A percentile compares a stretch with the other conserved stretches of the same genome.
phyloP scores from a whole-genome alignment of 2,113 vertebrate species.

The Paracanthobrama guichenoti region DNA sequence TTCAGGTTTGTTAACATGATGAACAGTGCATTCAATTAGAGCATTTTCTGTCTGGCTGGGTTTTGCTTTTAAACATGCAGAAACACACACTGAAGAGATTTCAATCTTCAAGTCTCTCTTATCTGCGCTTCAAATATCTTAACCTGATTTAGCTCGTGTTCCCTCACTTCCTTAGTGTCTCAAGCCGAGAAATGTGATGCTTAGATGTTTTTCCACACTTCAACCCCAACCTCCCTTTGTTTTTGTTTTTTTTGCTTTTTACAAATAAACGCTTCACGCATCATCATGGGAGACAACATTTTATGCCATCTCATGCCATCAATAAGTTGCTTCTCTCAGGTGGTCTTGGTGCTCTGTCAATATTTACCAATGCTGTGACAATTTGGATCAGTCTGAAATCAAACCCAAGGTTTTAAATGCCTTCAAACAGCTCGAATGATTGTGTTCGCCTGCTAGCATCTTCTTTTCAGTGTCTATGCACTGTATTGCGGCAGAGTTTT shows the following conservation, averaged over 20 bases:
- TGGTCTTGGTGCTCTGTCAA: slow-evolving; percentile 19
- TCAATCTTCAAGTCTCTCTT: slow-evolving; percentile 24
- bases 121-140: slow-evolving; percentile 30
- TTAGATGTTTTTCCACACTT: slow-evolving; percentile 26
- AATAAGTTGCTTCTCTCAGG: slow-evolving; percentile 8
- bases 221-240: background rate
- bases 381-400: slow-evolving; percentile 42
- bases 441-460: slow-evolving; percentile 14
- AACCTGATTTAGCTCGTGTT: slow-evolving; percentile 30
- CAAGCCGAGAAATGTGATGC: background rate
- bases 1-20: background rate
- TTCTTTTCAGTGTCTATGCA: slow-evolving; percentile 25
- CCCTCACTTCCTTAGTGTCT: background rate
- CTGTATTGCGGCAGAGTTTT: slow-evolving; percentile 18
- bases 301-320: background rate
- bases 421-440: slow-evolving; percentile 29
- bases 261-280: slow-evolving; percentile 3
- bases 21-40: background rate
- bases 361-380: slow-evolving; percentile 41
- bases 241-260: background rate
- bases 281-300: slow-evolving; percentile 3
- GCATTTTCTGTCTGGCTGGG: background rate
- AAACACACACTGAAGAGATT: slow-evolving; percentile 15
- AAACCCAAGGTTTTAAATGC: slow-evolving; percentile 34
- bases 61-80: slow-evolving; percentile 19